Evolutionary conservation across 2,113 vertebrate species (phyloP).

Genomic region (Colius striatus): DNA sequence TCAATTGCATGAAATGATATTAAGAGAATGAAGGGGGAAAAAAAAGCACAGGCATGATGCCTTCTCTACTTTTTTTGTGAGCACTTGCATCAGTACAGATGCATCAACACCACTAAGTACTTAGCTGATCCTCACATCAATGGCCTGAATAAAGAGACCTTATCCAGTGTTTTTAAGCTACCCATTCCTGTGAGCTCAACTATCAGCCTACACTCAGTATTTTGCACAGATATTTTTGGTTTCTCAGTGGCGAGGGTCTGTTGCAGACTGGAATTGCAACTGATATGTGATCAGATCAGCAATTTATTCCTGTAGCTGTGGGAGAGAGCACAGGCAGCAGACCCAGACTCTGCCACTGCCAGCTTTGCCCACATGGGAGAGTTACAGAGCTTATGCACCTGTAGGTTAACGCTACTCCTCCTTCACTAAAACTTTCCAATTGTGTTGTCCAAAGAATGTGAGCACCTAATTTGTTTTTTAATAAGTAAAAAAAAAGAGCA

Average conservation of each 20-base stretch:
- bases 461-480: neutral
- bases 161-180: rapidly evolving
- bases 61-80: neutral
- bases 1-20: neutral
- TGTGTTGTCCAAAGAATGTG: neutral
- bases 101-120: neutral
- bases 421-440: neutral
- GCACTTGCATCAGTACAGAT: neutral
- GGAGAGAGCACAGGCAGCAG: no score
- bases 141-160: rapidly evolving
- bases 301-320: neutral
- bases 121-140: neutral
- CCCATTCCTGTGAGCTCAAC: neutral
- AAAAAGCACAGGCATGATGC: neutral
- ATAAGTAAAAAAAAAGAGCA: neutral
- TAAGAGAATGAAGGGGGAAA: neutral
- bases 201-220: neutral
- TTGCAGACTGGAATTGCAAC: neutral
- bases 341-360: neutral
- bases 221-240: neutral
- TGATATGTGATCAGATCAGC: neutral
- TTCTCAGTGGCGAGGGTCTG: neutral
- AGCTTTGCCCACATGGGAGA: neutral
- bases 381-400: rapidly evolving
- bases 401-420: rapidly evolving